These are phyloP conservation scores for Apantesis nais DNA, from an alignment of 2,888 invertebrate species.

Conservation along the genomic window DNA sequence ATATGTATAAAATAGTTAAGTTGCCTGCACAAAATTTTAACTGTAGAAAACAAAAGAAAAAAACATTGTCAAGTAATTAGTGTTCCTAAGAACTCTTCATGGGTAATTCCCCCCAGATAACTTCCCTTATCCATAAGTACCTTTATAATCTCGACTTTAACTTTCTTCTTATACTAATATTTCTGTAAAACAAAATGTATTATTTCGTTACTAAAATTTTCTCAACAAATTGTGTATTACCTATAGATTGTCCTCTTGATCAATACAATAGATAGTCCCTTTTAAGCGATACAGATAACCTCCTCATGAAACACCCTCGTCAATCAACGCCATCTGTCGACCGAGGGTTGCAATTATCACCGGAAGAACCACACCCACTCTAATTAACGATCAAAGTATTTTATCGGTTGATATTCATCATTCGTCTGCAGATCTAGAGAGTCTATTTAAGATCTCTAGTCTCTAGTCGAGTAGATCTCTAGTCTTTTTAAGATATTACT, in stretches of 20 bases:
- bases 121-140: no score
- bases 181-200: neutral
- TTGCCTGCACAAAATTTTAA: no score
- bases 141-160: no score
- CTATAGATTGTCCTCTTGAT: conserved; percentile 4
- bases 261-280: conserved; percentile 6
- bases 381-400: conserved; percentile 39
- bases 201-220: neutral
- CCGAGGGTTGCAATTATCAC: conserved; percentile 41
- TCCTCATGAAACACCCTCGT: conserved; percentile 37
- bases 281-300: conserved; percentile 6
- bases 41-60: no score
- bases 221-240: neutral
- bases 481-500: neutral
- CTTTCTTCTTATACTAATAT: neutral
- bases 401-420: conserved; percentile 20
- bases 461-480: no score
- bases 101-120: no score
- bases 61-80: no score
- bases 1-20: no score
- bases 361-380: conserved; percentile 22
- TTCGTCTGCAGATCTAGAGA: neutral
- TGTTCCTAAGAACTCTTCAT: no score
- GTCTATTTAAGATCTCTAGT: neutral
- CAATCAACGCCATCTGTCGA: conserved; percentile 50